Percentiles rank a stretch among this genome's conserved stretches.
Evolutionary conservation across 2,113 vertebrate species (phyloP).

Genomic region (Lepus americanus): DNA sequence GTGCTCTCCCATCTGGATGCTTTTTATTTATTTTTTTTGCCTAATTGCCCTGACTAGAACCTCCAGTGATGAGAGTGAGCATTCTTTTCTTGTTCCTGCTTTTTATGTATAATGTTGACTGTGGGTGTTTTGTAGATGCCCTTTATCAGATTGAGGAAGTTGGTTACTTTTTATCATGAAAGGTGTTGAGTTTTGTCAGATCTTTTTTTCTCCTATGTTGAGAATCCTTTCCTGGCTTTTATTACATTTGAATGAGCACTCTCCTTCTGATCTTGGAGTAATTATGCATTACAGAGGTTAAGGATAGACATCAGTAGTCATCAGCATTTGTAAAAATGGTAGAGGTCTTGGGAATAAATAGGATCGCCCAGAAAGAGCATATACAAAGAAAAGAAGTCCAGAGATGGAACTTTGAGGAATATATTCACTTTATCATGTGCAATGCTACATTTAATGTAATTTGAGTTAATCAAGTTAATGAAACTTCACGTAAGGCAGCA

Average conservation of each 20-base stretch:
- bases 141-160: not conserved
- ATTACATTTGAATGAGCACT: not conserved
- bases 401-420: not conserved
- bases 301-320: not conserved
- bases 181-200: not conserved
- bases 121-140: not conserved
- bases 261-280: constrained; percentile 9
- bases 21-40: constrained; percentile 22
- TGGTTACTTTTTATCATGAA: constrained; percentile 32
- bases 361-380: not conserved
- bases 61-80: not conserved
- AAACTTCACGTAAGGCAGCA: not conserved
- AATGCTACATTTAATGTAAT: constrained; percentile 4
- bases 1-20: not conserved
- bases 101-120: constrained; percentile 2
- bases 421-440: not conserved
- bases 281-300: not conserved
- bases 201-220: not conserved
- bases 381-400: not conserved
- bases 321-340: constrained; percentile 18
- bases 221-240: not conserved
- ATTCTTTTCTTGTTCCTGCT: constrained; percentile 11
- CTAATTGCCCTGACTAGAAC: not conserved
- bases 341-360: not conserved
- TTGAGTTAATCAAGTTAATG: not conserved